Conservation (phyloP, 2,888 invertebrate genomes). For the Adineta ricciae region DNA sequence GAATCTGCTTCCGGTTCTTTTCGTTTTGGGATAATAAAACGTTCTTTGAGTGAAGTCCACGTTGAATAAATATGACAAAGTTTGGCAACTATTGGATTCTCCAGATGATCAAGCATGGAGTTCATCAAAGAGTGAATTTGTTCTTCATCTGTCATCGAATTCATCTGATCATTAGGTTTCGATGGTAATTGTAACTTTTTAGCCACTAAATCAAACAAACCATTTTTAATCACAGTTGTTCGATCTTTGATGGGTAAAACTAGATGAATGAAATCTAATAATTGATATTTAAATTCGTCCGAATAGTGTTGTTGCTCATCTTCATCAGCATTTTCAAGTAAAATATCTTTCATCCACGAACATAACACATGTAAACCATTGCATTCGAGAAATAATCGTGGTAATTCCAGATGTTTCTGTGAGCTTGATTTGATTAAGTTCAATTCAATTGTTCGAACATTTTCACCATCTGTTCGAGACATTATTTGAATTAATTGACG, state of each 20-base stretch:
- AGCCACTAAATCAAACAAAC: neutral
- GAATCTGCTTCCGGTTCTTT: neutral
- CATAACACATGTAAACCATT: conserved; percentile 30
- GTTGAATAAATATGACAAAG: conserved; percentile 4
- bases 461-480: neutral
- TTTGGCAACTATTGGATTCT: neutral
- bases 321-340: neutral
- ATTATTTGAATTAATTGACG: neutral
- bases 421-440: neutral
- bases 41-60: neutral
- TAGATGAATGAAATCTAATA: neutral
- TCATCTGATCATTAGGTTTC: neutral
- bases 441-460: neutral
- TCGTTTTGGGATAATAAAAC: neutral
- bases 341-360: conserved; percentile 30
- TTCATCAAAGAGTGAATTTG: neutral
- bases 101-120: neutral
- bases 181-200: neutral
- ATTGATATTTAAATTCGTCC: neutral
- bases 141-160: neutral
- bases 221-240: neutral
- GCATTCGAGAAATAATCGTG: conserved; percentile 31
- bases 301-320: neutral
- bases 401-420: neutral
- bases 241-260: neutral